Evolutionary conservation across 2,797 vertebrate genomes (phyloP).

Genomic region (Labroides dimidiatus): DNA sequence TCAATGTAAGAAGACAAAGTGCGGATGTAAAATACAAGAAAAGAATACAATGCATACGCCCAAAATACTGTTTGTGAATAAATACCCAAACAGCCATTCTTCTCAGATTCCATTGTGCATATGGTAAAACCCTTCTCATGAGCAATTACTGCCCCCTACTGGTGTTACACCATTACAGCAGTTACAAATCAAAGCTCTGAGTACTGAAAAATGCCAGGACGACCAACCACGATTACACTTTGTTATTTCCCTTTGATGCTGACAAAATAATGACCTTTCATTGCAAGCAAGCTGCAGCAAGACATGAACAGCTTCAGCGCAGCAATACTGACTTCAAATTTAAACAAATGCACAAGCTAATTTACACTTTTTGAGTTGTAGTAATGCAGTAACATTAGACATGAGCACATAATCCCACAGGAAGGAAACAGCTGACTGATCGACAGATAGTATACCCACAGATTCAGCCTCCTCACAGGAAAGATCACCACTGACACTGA

Average conservation of each 20-base stretch:
- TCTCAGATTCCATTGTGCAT: constrained; percentile 54
- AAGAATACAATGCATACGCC: constrained; percentile 55
- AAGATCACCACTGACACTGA: constrained; percentile 50
- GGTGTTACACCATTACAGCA: constrained; percentile 47
- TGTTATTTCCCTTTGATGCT: constrained; percentile 63
- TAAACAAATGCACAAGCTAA: constrained; percentile 52
- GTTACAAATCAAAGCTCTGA: constrained; percentile 42
- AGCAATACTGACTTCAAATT: constrained; percentile 57
- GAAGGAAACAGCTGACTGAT: constrained; percentile 34
- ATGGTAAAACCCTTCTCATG: constrained; percentile 26
- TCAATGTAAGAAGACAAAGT: constrained; percentile 68
- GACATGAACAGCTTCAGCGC: constrained; percentile 56
- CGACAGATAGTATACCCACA: constrained; percentile 26
- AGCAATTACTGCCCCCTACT: constrained; percentile 60
- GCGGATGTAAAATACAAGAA: constrained; percentile 62
- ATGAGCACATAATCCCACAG: constrained; percentile 37
- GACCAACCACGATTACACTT: constrained; percentile 26
- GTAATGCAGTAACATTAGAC: constrained; percentile 43
- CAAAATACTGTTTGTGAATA: constrained; percentile 68
- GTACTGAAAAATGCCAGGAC: constrained; percentile 13
- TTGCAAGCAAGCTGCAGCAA: constrained; percentile 64
- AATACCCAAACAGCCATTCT: constrained; percentile 57
- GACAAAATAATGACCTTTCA: constrained; percentile 35
- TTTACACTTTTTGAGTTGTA: constrained; percentile 59
- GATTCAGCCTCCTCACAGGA: constrained; percentile 33